Conservation (phyloP, 2,113 vertebrate genomes). For the Pantherophis guttatus region DNA sequence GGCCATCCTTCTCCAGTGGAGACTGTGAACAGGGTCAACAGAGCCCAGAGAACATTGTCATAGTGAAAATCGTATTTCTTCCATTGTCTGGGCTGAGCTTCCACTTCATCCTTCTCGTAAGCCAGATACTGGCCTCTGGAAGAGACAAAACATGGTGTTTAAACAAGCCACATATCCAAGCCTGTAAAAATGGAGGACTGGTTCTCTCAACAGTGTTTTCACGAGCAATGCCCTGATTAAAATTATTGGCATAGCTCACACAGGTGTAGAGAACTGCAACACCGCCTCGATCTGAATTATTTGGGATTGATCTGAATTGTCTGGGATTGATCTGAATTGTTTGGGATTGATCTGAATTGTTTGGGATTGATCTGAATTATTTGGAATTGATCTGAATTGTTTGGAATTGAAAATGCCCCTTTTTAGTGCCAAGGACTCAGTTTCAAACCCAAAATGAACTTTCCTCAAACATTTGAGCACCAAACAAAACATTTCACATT, state of each 20-base stretch:
- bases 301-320: too few species aligned
- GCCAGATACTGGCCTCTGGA: slow-evolving; percentile 90
- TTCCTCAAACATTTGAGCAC: neutral
- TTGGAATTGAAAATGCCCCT: neutral
- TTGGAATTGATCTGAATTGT: neutral
- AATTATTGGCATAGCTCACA: neutral
- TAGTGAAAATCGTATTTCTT: slow-evolving; percentile 96
- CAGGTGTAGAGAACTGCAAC: neutral
- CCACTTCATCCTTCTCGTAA: slow-evolving; percentile 85
- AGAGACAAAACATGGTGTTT: neutral
- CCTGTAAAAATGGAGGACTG: neutral
- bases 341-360: too few species aligned
- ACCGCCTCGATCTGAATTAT: neutral
- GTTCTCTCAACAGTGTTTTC: neutral
- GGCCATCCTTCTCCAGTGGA: slow-evolving; percentile 98
- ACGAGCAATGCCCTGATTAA: neutral
- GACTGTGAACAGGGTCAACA: slow-evolving; percentile 93
- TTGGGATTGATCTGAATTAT: too few species aligned
- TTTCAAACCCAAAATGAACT: neutral
- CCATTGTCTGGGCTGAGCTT: slow-evolving; percentile 88
- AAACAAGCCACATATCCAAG: neutral
- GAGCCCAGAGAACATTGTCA: slow-evolving; percentile 95
- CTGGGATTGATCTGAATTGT: too few species aligned
- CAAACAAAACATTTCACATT: too few species aligned
- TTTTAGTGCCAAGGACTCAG: neutral